phyloP scores from a whole-genome alignment of 2,113 vertebrate genomes.

The Anhinga anhinga region DNA sequence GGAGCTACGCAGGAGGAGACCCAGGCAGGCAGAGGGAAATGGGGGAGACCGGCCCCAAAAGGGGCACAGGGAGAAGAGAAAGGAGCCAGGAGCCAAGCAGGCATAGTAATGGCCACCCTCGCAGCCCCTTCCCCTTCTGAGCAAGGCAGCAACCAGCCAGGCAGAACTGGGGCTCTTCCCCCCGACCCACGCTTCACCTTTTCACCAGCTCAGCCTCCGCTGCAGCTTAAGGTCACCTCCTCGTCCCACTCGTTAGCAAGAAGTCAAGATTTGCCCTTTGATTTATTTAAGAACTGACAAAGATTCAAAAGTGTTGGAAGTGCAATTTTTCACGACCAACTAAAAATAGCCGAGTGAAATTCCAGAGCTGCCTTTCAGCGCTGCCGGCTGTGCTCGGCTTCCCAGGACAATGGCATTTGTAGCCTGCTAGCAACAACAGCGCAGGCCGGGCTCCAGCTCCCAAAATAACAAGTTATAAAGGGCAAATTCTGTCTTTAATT shows the following conservation, averaged over 20 bases:
- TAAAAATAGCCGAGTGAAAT: constrained; percentile 28
- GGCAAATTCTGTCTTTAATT: constrained; percentile 45
- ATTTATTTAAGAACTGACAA: not conserved
- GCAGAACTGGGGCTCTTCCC: not conserved
- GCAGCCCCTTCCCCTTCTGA: not conserved
- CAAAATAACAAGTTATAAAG: constrained; percentile 5
- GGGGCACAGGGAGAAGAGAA: not conserved
- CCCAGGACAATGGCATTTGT: constrained; percentile 36
- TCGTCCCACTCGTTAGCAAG: accelerated
- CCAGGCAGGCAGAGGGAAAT: not conserved
- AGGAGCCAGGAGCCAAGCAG: not conserved
- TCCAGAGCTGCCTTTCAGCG: constrained; percentile 25
- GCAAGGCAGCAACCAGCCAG: accelerated
- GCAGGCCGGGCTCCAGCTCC: not conserved
- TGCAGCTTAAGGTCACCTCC: not conserved
- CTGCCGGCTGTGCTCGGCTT: not conserved
- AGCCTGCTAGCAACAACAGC: not conserved
- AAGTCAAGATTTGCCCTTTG: not conserved
- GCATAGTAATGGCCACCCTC: accelerated
- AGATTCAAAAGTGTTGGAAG: not conserved
- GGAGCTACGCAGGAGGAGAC: not conserved
- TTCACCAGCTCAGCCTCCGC: not conserved
- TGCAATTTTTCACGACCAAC: not conserved
- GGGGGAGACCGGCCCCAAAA: accelerated
- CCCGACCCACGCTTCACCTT: accelerated